These are phyloP conservation scores for Bhutanitis thaidina DNA, from an alignment of 2,888 invertebrate genomes.

Conservation along the genomic window DNA sequence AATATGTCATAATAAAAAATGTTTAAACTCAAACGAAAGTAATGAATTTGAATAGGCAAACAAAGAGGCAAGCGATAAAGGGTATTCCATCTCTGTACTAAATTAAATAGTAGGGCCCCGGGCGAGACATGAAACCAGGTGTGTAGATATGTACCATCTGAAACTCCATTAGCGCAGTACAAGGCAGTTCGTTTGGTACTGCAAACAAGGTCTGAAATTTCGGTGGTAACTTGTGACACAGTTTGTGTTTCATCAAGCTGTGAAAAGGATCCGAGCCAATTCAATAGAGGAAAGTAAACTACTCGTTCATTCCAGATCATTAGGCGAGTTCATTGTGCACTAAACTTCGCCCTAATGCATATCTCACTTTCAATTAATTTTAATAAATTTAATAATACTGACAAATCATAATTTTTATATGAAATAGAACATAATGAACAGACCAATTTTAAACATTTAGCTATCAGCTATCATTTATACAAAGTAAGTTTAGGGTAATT, in stretches of 20 bases:
- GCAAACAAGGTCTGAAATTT: constrained; percentile 63
- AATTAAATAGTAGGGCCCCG: constrained; percentile 1
- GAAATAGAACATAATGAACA: too few species aligned
- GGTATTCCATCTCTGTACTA: neutral
- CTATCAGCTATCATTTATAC: too few species aligned
- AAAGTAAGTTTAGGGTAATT: too few species aligned
- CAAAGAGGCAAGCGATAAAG: neutral
- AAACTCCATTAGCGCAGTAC: constrained; percentile 53
- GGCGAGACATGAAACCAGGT: neutral
- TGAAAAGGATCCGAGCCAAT: constrained; percentile 55
- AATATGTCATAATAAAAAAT: neutral
- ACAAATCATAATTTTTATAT: too few species aligned
- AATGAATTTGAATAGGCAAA: constrained; percentile 9
- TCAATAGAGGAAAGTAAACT: constrained; percentile 55
- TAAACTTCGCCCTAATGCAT: constrained; percentile 63
- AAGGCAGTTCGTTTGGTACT: constrained; percentile 54
- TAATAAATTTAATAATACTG: too few species aligned
- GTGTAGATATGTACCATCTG: constrained; percentile 32
- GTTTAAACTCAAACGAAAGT: neutral
- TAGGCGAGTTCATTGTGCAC: constrained; percentile 46
- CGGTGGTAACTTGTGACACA: constrained; percentile 63
- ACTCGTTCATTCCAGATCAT: constrained; percentile 39
- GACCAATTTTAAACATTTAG: too few species aligned
- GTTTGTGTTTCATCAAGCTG: constrained; percentile 73
- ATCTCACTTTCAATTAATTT: too few species aligned